Conservation (phyloP, 2,113 vertebrate genomes). For the Brachypteracias leptosomus region DNA sequence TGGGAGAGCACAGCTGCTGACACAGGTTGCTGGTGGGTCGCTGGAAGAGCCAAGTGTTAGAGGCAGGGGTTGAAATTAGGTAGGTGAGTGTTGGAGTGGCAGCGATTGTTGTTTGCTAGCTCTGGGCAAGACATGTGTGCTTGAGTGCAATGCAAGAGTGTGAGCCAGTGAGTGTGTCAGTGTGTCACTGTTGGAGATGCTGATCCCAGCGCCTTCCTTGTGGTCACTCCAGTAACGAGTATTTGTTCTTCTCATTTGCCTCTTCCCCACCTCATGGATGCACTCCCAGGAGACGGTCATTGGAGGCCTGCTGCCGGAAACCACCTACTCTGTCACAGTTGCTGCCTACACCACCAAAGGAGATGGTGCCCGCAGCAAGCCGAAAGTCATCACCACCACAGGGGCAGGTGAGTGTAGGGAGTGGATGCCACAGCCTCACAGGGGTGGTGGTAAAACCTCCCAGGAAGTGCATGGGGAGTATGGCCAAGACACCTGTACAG, state of each 20-base stretch:
- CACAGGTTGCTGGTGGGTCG: neutral
- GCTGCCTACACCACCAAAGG: slow-evolving; percentile 94
- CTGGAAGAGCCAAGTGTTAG: neutral
- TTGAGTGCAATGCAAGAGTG: neutral
- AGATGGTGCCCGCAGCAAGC: slow-evolving; percentile 92
- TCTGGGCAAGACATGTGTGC: neutral
- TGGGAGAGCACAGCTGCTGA: neutral
- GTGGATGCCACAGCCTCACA: neutral
- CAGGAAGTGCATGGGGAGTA: neutral
- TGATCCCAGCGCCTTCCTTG: slow-evolving; percentile 3
- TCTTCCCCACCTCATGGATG: neutral
- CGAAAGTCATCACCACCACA: slow-evolving; percentile 89
- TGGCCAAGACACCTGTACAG: neutral
- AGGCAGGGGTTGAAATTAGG: neutral
- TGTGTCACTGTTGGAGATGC: neutral
- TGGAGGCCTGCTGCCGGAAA: slow-evolving; percentile 88
- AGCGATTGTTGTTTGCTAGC: neutral
- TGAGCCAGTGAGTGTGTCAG: neutral
- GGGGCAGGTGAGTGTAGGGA: slow-evolving; percentile 84
- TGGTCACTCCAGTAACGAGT: slow-evolving; percentile 35
- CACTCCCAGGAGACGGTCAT: slow-evolving; percentile 83
- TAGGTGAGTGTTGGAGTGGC: neutral
- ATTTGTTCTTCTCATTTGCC: slow-evolving; percentile 22
- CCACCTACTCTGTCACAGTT: slow-evolving; percentile 90
- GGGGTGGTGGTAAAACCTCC: neutral